A percentile compares a stretch with the other conserved stretches of the same genome.
These are phyloP conservation scores for Papilio dardanus DNA, from an alignment of 1,140 invertebrate species.

Conservation along the genomic window DNA sequence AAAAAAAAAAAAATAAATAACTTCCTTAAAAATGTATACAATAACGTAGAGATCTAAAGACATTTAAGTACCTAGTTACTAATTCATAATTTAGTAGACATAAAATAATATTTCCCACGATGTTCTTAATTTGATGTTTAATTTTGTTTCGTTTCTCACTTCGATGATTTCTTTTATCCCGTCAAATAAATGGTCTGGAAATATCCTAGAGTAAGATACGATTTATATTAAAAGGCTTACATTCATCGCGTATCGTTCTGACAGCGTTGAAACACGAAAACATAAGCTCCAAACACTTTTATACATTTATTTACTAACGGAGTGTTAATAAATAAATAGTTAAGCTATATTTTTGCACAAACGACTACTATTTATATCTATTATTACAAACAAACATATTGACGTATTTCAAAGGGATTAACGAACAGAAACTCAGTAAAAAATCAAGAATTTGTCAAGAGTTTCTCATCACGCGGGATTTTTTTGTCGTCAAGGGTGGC, in stretches of 20 bases:
- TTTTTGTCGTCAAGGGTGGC: not conserved
- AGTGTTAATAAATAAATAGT: not conserved
- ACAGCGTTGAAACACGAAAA: not conserved
- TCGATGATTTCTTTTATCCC: not conserved
- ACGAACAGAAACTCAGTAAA: not conserved
- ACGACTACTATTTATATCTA: too few relatives aligned
- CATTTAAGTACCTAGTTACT: too few relatives aligned
- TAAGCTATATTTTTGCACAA: too few relatives aligned
- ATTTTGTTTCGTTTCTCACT: not conserved
- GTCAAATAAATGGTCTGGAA: not conserved
- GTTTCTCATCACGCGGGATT: too few relatives aligned
- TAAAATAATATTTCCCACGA: not conserved
- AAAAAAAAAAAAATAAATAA: too few relatives aligned
- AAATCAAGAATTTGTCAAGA: not conserved
- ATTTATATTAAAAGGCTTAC: not conserved
- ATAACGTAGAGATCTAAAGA: too few relatives aligned
- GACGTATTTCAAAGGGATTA: too few relatives aligned
- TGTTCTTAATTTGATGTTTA: not conserved
- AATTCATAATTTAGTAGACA: not conserved
- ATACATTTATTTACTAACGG: not conserved
- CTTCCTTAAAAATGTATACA: too few relatives aligned
- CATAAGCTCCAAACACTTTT: not conserved
- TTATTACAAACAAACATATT: too few relatives aligned
- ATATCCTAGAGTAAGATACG: slow-evolving; percentile 9
- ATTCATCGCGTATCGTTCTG: not conserved